Conservation (phyloP, 2,797 vertebrate species). For the Clarias pachynema region DNA sequence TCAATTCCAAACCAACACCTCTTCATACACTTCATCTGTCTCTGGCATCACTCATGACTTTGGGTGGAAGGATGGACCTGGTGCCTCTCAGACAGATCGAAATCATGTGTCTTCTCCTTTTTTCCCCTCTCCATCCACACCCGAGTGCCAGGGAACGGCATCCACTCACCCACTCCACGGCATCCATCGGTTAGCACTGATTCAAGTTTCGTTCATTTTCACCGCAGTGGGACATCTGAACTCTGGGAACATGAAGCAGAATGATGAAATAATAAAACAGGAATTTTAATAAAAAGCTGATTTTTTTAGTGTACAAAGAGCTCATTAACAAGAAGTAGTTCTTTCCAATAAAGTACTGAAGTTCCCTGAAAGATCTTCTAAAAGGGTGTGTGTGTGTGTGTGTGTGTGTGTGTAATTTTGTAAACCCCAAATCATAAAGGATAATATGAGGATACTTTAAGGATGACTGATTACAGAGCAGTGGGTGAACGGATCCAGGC, state of each 20-base stretch:
- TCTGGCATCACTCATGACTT: background rate
- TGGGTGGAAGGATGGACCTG: slow-evolving; percentile 1
- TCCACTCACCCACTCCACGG: slow-evolving; percentile 7
- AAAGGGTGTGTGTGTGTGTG: background rate
- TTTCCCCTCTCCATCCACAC: background rate
- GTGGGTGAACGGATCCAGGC: background rate
- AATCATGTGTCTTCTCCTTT: slow-evolving; percentile 23
- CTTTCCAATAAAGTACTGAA: background rate
- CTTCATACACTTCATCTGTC: background rate
- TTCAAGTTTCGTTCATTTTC: slow-evolving; percentile 29
- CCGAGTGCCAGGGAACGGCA: slow-evolving; percentile 14
- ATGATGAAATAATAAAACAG: slow-evolving; percentile 27
- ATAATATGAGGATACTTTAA: background rate
- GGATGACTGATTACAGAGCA: background rate
- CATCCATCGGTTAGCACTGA: slow-evolving; percentile 14
- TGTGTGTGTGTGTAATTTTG: background rate
- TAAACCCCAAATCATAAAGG: background rate
- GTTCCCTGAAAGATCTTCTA: background rate
- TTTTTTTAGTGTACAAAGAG: slow-evolving; percentile 35
- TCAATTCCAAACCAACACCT: background rate
- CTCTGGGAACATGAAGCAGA: slow-evolving; percentile 12
- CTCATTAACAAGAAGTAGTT: slow-evolving; percentile 27
- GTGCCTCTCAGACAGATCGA: slow-evolving; percentile 22
- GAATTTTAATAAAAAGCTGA: slow-evolving; percentile 39
- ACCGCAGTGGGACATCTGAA: slow-evolving; percentile 7